A percentile compares a stretch with the other conserved stretches of the same genome.
These are phyloP conservation scores for Notarius quadriscutis DNA, from an alignment of 2,113 vertebrate species.

Conservation along the genomic window DNA sequence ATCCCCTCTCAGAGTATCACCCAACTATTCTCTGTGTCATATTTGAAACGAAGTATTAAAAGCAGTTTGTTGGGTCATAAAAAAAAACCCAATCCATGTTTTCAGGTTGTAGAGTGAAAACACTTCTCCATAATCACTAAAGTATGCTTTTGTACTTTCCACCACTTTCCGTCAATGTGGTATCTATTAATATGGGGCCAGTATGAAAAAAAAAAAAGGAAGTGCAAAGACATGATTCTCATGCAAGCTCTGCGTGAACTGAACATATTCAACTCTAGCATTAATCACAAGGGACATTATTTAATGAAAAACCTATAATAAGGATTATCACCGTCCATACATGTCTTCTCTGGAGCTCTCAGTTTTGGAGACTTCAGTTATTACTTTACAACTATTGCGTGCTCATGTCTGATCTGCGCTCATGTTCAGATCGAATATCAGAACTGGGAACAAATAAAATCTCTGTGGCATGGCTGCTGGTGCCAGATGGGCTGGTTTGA, in stretches of 20 bases:
- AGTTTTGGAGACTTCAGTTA: background rate
- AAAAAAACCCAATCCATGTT: constrained; percentile 4
- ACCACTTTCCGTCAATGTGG: constrained; percentile 33
- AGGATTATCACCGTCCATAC: background rate
- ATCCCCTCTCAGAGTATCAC: background rate
- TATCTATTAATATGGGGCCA: constrained; percentile 28
- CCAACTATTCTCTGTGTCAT: constrained; percentile 19
- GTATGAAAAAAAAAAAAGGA: constrained; percentile 2
- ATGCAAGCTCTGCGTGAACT: background rate
- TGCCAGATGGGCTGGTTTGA: background rate
- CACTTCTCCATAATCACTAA: constrained; percentile 29
- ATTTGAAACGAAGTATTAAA: constrained; percentile 25
- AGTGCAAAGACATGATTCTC: constrained; percentile 38
- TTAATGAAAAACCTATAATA: background rate
- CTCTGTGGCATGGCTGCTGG: background rate
- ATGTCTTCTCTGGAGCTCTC: background rate
- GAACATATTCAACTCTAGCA: background rate
- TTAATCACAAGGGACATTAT: background rate
- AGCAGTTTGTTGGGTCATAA: constrained; percentile 33
- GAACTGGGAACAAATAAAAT: background rate
- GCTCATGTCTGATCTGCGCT: background rate
- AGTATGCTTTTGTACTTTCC: constrained; percentile 19
- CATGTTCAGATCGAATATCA: background rate
- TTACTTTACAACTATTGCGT: background rate
- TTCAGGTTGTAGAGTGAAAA: constrained; percentile 40